Evolutionary conservation across 2,113 vertebrate species (phyloP), one percentile per base, ranked within the genome.

Genomic region (Toxotes chatareus): DNA sequence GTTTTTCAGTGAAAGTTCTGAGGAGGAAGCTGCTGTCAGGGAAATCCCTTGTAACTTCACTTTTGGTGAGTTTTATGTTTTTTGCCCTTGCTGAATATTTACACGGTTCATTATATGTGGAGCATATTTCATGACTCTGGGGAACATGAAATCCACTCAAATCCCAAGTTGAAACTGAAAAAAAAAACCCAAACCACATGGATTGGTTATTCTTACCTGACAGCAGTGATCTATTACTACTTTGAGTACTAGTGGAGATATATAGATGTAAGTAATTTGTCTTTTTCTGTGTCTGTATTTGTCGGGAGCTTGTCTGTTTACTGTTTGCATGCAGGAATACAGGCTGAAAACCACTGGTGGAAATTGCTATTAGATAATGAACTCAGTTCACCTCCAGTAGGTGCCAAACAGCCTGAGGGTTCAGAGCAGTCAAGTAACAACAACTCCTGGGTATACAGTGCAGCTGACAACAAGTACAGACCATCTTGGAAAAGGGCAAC

Each of bases 341-440:
- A 47, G 60, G 47, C 73, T 80, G 63, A 80, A 49, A 89, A 77
- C 74, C 84, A 79, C 86, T 68, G 60, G 78, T 79, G 83, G 83
- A 92, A 91, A 93, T 86, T 85, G 86, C 81, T 88, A 78, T 92
- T 88, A 89, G 90, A 92, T 93, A 91, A 92, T 91, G 91, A 93
- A 89, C 88, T 86, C 51, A 68, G 83, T 76, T 92, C 89, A 88
- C 90, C 82, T 89, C 88, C 73, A 46, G 62, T 80, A 86, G 82
- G 82, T 89, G 86, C 88, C 81, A 93, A 92, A 92, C 84, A 86
- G 90, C 91, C 92, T 31, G 56, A 85, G 92, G 92, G 82, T 86
- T 89, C 74, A 82, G 78, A 79, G 88, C 88, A 90, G 89, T 91
- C 87, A 91, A 90, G 88, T 88, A 92, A 88, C 86, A 91, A 87